Evolutionary conservation across 1,140 invertebrate species (phyloP).

Genomic region (Anastrepha obliqua): DNA sequence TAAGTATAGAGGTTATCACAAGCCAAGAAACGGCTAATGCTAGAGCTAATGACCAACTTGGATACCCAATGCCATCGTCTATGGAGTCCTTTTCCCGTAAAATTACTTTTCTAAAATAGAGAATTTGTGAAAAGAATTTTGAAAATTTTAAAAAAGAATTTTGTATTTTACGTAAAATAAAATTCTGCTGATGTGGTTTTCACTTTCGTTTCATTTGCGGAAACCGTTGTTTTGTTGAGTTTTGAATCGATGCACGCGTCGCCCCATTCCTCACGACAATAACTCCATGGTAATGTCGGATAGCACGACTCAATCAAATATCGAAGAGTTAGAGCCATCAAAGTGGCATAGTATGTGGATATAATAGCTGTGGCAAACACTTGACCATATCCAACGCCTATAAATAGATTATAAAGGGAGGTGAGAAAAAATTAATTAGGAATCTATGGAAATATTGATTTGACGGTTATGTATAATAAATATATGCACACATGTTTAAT

Average conservation of each 20-base stretch:
- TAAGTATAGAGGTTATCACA: conserved; percentile 83
- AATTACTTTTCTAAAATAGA: conserved; percentile 77
- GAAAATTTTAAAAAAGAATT: not conserved
- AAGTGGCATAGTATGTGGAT: conserved; percentile 84
- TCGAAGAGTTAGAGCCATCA: conserved; percentile 84
- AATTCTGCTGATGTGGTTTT: conserved; percentile 78
- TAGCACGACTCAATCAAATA: conserved; percentile 82
- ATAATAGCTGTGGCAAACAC: conserved; percentile 82
- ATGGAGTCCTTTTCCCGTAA: conserved; percentile 82
- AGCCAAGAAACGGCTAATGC: conserved; percentile 87
- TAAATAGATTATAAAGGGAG: not conserved
- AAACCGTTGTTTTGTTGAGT: conserved; percentile 37
- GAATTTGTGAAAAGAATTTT: not conserved
- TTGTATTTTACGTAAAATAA: conserved; percentile 77
- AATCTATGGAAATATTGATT: not conserved
- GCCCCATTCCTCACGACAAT: conserved; percentile 79
- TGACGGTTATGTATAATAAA: too few relatives aligned
- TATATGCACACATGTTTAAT: too few relatives aligned
- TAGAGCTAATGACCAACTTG: conserved; percentile 84
- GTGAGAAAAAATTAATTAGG: not conserved
- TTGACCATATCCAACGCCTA: conserved; percentile 87
- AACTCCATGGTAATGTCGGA: conserved; percentile 79
- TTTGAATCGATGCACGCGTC: conserved; percentile 66
- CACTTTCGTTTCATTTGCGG: not conserved
- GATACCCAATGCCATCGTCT: conserved; percentile 82